A percentile compares a stretch with the other conserved stretches of the same genome.
phyloP scores from a whole-genome alignment of 2,888 invertebrate genomes.

The Cenopis cana region DNA sequence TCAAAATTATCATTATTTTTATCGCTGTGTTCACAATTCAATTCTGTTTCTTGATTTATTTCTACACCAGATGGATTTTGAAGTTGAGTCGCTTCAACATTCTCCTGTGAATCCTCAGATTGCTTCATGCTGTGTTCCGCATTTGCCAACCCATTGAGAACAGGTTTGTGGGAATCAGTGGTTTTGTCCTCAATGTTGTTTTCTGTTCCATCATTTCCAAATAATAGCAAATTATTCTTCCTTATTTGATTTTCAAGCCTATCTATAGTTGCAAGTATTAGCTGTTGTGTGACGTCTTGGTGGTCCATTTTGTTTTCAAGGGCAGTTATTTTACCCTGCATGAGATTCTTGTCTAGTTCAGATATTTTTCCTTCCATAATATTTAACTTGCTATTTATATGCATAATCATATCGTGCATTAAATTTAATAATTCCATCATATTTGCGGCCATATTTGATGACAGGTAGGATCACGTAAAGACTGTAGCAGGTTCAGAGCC shows the following conservation, averaged over 20 bases:
- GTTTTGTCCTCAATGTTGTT: background rate
- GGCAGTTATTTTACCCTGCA: too few species aligned
- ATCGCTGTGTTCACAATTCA: background rate
- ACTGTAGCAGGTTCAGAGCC: background rate
- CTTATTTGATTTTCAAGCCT: background rate
- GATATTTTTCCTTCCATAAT: background rate
- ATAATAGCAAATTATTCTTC: background rate
- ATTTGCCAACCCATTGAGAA: background rate
- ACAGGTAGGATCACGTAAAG: background rate
- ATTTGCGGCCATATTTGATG: background rate
- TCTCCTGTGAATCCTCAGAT: background rate
- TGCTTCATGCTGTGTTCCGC: background rate
- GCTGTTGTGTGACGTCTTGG: background rate
- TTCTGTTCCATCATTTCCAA: background rate
- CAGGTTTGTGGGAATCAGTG: background rate
- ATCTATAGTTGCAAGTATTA: background rate
- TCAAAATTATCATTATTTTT: background rate
- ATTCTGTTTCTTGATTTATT: background rate
- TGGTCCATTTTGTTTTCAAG: background rate
- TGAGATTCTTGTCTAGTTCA: background rate
- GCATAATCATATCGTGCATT: background rate
- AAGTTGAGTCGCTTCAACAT: background rate
- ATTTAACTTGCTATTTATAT: background rate
- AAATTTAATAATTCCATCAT: background rate
- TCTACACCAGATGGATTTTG: too few species aligned